A percentile compares a stretch with the other conserved stretches of the same genome.
phyloP scores from a whole-genome alignment of 2,888 invertebrate genomes.

The Limenitis arthemis region DNA sequence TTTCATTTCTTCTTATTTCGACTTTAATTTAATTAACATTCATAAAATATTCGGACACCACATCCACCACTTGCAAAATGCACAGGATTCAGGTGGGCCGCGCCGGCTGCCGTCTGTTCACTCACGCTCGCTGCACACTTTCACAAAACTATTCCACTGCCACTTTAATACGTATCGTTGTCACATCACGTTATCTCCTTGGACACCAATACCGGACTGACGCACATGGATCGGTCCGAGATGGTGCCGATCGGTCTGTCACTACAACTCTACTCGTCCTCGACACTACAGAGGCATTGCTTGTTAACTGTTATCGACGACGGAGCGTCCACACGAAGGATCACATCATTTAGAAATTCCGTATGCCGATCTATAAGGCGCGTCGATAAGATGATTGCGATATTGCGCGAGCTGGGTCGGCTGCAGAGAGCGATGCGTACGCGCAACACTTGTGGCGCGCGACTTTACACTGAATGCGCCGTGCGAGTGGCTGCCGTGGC shows the following conservation, averaged over 20 bases:
- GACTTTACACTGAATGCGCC: constrained; percentile 60
- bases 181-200: constrained; percentile 69
- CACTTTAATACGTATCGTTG: constrained; percentile 59
- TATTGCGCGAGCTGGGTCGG: constrained; percentile 40
- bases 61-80: constrained; percentile 78
- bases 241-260: constrained; percentile 56
- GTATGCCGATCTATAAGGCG: constrained; percentile 35
- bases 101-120: constrained; percentile 44
- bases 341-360: constrained; percentile 44
- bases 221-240: constrained; percentile 34
- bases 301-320: constrained; percentile 39
- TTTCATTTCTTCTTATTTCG: constrained; percentile 34
- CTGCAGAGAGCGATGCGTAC: constrained; percentile 41
- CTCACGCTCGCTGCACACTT: constrained; percentile 66
- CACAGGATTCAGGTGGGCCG: constrained; percentile 73
- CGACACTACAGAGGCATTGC: constrained; percentile 32
- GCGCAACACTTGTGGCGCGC: constrained; percentile 64
- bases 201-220: constrained; percentile 44
- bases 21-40: no score
- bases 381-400: constrained; percentile 50
- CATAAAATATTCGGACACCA: constrained; percentile 55
- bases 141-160: constrained; percentile 69
- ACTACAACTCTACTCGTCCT: constrained; percentile 31
- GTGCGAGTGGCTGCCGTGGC: constrained; percentile 33
- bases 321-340: constrained; percentile 36